These are phyloP conservation scores for Caenorhabditis sp. DNA, from an alignment of 2,888 invertebrate species.

Conservation along the genomic window DNA sequence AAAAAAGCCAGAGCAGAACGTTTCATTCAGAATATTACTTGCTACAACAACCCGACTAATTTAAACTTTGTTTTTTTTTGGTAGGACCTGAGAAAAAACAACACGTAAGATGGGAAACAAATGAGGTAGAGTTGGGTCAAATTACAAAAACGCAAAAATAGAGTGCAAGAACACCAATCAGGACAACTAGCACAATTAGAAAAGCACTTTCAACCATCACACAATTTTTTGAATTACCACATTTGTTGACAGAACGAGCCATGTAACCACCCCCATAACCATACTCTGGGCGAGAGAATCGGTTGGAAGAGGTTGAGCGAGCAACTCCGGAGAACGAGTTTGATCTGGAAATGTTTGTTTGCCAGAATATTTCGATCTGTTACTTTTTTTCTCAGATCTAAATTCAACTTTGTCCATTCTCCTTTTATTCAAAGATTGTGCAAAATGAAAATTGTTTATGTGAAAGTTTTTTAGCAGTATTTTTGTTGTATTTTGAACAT, in stretches of 20 bases:
- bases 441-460: too few species aligned
- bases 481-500: too few species aligned
- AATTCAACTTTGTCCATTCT: too few species aligned
- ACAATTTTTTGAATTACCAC: constrained; percentile 45
- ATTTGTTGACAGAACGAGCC: constrained; percentile 65
- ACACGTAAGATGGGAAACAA: background rate
- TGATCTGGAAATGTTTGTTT: constrained; percentile 45
- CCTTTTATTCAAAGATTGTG: too few species aligned
- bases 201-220: constrained; percentile 25
- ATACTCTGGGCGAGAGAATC: constrained; percentile 57
- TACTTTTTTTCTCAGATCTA: too few species aligned
- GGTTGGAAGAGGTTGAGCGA: constrained; percentile 43
- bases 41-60: constrained; percentile 32
- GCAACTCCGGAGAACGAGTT: constrained; percentile 58
- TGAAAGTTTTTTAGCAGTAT: too few species aligned
- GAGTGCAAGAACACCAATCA: constrained; percentile 38
- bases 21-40: constrained; percentile 16
- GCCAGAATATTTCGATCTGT: too few species aligned
- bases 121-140: constrained; percentile 18
- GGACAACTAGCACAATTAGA: constrained; percentile 28
- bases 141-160: constrained; percentile 36
- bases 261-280: constrained; percentile 69
- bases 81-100: background rate
- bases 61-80: background rate
- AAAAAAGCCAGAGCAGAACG: constrained; percentile 9